Evolutionary conservation across 2,113 vertebrate genomes (phyloP).

Genomic region (Candoia aspera): DNA sequence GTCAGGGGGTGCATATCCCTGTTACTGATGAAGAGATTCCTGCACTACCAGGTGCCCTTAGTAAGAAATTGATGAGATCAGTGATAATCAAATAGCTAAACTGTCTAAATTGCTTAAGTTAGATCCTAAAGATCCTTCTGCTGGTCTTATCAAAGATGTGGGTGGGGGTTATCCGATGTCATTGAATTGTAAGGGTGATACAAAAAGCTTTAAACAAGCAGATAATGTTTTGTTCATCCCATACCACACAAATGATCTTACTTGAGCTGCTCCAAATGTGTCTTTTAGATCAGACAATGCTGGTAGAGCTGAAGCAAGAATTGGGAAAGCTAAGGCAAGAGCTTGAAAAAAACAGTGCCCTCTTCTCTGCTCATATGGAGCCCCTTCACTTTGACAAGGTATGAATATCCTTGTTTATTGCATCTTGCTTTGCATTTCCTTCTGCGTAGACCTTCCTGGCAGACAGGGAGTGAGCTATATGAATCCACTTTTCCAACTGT

Average conservation of each 20-base stretch:
- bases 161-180: neutral
- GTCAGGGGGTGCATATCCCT: conserved; percentile 65
- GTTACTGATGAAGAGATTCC: conserved; percentile 68
- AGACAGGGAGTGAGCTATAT: neutral
- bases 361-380: conserved; percentile 66
- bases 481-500: neutral
- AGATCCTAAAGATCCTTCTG: neutral
- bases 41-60: conserved; percentile 32
- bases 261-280: neutral
- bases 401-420: rapidly evolving
- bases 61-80: conserved; percentile 50
- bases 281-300: conserved; percentile 60
- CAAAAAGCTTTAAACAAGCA: neutral
- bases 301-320: conserved; percentile 67
- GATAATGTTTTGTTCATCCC: neutral
- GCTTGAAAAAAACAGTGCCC: neutral
- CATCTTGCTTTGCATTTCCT: neutral
- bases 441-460: neutral
- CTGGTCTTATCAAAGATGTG: neutral
- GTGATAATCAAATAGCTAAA: neutral
- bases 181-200: neutral
- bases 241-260: neutral
- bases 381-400: conserved; percentile 90
- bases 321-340: conserved; percentile 42
- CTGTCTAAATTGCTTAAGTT: neutral